A percentile compares a stretch with the other conserved stretches of the same genome.
Evolutionary conservation across 2,113 vertebrate species (phyloP).

Genomic region (Mastomys coucha): DNA sequence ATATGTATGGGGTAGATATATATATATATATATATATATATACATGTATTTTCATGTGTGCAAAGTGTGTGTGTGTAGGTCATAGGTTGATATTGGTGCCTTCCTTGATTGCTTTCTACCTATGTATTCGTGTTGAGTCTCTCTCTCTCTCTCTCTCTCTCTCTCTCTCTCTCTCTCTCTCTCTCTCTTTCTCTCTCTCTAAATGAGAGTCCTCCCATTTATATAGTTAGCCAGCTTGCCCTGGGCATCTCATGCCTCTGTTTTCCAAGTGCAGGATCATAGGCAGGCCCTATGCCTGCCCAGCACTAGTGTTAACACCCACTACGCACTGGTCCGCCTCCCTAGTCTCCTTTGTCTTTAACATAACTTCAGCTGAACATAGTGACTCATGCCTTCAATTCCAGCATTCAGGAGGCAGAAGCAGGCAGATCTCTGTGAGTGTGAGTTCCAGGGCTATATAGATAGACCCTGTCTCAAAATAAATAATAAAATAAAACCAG

Average conservation of each 20-base stretch:
- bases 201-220: background rate
- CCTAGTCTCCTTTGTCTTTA: background rate
- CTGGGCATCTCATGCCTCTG: background rate
- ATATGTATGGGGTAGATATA: background rate
- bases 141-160: background rate
- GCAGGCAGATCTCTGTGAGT: background rate
- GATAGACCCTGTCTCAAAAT: background rate
- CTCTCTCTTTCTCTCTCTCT: background rate
- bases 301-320: background rate
- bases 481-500: background rate
- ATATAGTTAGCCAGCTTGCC: background rate
- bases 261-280: background rate
- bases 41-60: background rate
- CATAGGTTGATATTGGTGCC: background rate
- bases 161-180: background rate
- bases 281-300: background rate
- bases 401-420: background rate
- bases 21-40: background rate
- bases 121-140: background rate
- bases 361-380: slow-evolving; percentile 34
- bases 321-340: too few species aligned
- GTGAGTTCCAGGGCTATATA: background rate
- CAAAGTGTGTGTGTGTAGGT: background rate
- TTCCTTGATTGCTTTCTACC: background rate
- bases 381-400: background rate